A percentile compares a stretch with the other conserved stretches of the same genome.
Evolutionary conservation across 2,797 vertebrate genomes (phyloP).

Genomic region (Rhinichthys osculus): DNA sequence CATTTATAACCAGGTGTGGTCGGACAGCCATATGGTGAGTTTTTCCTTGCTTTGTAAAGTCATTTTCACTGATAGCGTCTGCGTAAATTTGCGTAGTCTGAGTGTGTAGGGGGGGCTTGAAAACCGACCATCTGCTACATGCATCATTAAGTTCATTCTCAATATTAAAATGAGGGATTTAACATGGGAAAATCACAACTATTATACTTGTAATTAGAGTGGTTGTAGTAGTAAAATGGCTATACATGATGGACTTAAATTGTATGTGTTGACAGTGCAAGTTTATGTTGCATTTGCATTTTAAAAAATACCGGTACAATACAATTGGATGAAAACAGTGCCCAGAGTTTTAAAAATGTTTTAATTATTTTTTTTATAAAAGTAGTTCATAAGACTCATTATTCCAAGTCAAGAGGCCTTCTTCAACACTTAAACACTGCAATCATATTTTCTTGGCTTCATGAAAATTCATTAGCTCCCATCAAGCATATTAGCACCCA

Average conservation of each 20-base stretch:
- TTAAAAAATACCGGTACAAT: too few species aligned
- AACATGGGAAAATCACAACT: slow-evolving; percentile 40
- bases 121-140: slow-evolving; percentile 57
- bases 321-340: too few species aligned
- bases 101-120: neutral
- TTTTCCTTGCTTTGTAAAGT: slow-evolving; percentile 57
- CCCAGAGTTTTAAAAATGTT: too few species aligned
- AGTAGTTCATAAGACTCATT: neutral
- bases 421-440: neutral
- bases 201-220: slow-evolving; percentile 35
- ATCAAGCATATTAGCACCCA: slow-evolving; percentile 22
- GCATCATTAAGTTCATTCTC: slow-evolving; percentile 53
- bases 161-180: slow-evolving; percentile 38
- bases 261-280: neutral
- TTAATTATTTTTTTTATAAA: neutral
- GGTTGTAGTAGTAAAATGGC: slow-evolving; percentile 4
- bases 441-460: slow-evolving; percentile 1
- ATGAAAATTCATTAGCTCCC: slow-evolving; percentile 9
- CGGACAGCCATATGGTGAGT: slow-evolving; percentile 65
- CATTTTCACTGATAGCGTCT: slow-evolving; percentile 23
- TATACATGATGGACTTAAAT: neutral
- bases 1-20: slow-evolving; percentile 57
- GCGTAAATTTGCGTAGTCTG: neutral
- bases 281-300: neutral
- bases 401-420: neutral